A percentile compares a stretch with the other conserved stretches of the same genome.
Evolutionary conservation across 2,113 vertebrate species (phyloP).

Genomic region (Panurus biarmicus): DNA sequence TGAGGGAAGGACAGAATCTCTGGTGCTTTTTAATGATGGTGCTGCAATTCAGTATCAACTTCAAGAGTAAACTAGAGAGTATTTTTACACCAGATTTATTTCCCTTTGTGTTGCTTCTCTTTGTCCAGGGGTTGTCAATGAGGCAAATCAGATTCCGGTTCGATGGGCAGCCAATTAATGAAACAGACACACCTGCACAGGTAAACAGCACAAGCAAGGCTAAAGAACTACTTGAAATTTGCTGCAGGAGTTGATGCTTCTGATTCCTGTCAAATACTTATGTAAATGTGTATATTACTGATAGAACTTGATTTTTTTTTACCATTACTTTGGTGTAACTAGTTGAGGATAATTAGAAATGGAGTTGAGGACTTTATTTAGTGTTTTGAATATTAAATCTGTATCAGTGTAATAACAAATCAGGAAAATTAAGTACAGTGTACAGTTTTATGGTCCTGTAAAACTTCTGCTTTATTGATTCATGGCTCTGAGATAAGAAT

Average conservation of each 20-base stretch:
- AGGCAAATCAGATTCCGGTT: constrained; percentile 99
- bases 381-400: background rate
- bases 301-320: background rate
- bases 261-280: background rate
- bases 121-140: constrained; percentile 89
- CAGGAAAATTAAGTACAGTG: background rate
- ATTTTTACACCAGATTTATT: background rate
- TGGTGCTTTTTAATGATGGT: background rate
- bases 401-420: background rate
- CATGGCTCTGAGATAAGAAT: background rate
- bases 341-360: background rate
- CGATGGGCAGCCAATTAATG: constrained; percentile 97
- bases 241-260: background rate
- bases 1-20: background rate
- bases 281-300: background rate
- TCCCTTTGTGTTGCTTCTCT: constrained; percentile 30
- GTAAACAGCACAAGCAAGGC: constrained; percentile 66
- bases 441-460: background rate
- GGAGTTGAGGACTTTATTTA: background rate
- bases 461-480: background rate
- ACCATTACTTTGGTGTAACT: background rate
- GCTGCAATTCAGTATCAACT: background rate
- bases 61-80: background rate
- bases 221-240: background rate
- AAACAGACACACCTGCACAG: constrained; percentile 97